Base-by-base conservation (phyloP, 2,888 invertebrate genomes). In the Oligia latruncula region DNA sequence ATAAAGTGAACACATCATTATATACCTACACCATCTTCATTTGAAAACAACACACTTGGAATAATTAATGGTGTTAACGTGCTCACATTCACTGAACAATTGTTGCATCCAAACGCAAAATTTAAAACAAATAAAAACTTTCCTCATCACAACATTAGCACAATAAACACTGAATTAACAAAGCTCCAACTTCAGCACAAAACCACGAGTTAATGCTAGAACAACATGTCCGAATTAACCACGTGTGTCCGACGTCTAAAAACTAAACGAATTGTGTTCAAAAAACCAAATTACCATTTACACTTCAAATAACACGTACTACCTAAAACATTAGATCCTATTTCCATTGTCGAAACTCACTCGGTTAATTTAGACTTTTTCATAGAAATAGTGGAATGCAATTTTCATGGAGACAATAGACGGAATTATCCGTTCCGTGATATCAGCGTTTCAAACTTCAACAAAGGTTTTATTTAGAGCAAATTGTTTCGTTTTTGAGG, bases 391-490 rank as follows among this genome's bases (percentile, higher is more conserved):
- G 77, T 86, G 81, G 79, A 89, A 90, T 92, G 90, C 91, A 92
- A 92, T 93, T 92, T 91, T 85, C 89, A 81, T 86, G 80, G 80
- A 90, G 90, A 93, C 93, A 93, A 93, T 93, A 87, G 91, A 85
- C 62, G 77, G 88, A 92, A 92, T 93, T 92, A 93, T 91, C 92
- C 79, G 87, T 90, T 80, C 78, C 64, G 87, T 82, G 87, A 87
- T 88, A 88, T 89, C 88, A 90, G 87, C 81, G 80, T 88, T 91
- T 90, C 86, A 79, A 88, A 89, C 80, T 88, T 82, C 72, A 73
- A 87, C 81, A 87, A 84, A 86, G 85, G 77, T 85, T 88, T 89
- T 89, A 87, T 88, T 87, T 85, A 83, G 83, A 84, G 82, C 86
- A 82, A 83, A 87, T 89, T 87, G 84, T 85, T 88, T 79, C 73